These are phyloP conservation scores for Podiceps cristatus DNA, from an alignment of 2,113 vertebrate species.

Conservation along the genomic window DNA sequence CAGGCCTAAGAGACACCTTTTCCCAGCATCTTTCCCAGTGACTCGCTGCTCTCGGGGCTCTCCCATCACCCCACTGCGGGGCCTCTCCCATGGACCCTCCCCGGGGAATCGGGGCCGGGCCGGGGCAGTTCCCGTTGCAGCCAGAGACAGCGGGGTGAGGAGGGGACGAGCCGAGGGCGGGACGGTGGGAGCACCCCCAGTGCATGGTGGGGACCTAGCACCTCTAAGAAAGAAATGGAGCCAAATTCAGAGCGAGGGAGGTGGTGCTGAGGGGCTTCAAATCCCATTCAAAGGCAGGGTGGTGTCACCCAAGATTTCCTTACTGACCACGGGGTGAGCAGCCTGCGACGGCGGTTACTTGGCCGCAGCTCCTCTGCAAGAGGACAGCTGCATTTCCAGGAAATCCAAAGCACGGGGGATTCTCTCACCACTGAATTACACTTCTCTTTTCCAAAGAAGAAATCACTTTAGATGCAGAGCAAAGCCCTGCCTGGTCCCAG, in stretches of 20 bases:
- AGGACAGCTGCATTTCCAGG: slow-evolving; percentile 32
- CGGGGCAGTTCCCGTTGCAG: background rate
- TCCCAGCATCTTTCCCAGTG: background rate
- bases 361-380: background rate
- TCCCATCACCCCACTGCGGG: background rate
- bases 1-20: background rate
- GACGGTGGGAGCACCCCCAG: background rate
- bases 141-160: rapidly evolving
- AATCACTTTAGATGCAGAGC: background rate
- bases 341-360: rapidly evolving
- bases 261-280: background rate
- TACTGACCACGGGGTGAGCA: rapidly evolving
- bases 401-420: background rate
- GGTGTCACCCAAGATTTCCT: background rate
- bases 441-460: slow-evolving; percentile 58
- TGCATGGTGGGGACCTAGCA: rapidly evolving
- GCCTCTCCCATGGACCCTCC: background rate
- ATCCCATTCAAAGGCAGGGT: rapidly evolving
- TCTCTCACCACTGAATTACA: background rate
- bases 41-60: background rate
- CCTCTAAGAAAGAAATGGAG: background rate
- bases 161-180: background rate
- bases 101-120: rapidly evolving
- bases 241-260: background rate
- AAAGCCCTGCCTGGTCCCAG: background rate